Percentiles rank a stretch among this genome's conserved stretches.
Conservation (phyloP, 53 echinoderm and acorn worm genomes). For the Hippasteria phrygiana region DNA sequence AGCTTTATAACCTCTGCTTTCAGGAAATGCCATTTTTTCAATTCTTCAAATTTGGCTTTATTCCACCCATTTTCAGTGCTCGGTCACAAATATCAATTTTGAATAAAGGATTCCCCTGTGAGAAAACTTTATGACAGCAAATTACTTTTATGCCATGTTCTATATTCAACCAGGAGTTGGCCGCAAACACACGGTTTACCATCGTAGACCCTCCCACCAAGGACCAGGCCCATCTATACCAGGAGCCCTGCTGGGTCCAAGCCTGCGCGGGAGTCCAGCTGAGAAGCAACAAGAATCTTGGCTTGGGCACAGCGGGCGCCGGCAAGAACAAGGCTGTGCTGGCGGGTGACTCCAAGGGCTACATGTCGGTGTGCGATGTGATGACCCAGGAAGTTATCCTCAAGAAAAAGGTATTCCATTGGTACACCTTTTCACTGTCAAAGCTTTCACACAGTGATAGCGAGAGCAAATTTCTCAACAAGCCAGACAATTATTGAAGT, state of each 20-base stretch:
- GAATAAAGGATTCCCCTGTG: too few species aligned
- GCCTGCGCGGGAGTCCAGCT: constrained; percentile 32
- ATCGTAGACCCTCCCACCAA: constrained; percentile 6
- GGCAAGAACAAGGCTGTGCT: constrained; percentile 34
- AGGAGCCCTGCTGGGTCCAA: constrained; percentile 52
- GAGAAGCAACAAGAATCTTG: constrained; percentile 1
- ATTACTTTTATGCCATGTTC: not conserved
- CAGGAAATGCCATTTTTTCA: too few species aligned
- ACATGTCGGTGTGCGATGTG: constrained; percentile 44
- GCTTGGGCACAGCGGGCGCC: not conserved
- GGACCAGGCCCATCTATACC: constrained; percentile 17
- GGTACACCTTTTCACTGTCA: not conserved
- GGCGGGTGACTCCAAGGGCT: constrained; percentile 44
- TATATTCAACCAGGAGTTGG: constrained; percentile 28
- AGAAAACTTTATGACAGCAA: not conserved
- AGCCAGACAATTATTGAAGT: too few species aligned
- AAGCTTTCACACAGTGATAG: too few species aligned
- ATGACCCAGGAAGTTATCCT: constrained; percentile 12
- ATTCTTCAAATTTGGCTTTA: too few species aligned
- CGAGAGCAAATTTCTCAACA: too few species aligned
- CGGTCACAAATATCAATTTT: too few species aligned
- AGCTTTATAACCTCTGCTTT: too few species aligned
- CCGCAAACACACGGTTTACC: not conserved
- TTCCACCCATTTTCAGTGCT: too few species aligned
- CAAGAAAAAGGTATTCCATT: constrained; percentile 39